phyloP scores from a whole-genome alignment of 2,113 vertebrate species.

The Zootoca vivipara region DNA sequence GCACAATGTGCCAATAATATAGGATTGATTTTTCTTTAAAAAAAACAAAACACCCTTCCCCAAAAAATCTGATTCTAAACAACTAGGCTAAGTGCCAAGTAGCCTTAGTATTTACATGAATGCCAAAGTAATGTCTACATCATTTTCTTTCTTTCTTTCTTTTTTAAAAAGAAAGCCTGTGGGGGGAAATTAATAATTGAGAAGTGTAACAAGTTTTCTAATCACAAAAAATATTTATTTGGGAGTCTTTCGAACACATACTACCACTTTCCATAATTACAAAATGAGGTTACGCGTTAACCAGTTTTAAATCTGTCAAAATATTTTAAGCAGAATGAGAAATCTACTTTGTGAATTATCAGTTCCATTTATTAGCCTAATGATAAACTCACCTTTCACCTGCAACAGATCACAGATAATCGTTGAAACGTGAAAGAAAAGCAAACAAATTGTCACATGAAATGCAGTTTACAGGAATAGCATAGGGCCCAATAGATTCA shows the following conservation, averaged over 20 bases:
- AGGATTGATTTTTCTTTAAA: neutral
- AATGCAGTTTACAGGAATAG: slow-evolving; percentile 77
- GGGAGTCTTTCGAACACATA: slow-evolving; percentile 54
- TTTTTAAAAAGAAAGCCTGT: slow-evolving; percentile 71
- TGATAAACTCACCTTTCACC: slow-evolving; percentile 79
- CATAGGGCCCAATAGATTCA: slow-evolving; percentile 67
- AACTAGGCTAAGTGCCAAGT: slow-evolving; percentile 70
- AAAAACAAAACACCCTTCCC: neutral
- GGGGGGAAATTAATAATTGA: slow-evolving; percentile 67
- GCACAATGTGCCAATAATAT: neutral
- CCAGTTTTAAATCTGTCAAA: slow-evolving; percentile 78
- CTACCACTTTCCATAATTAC: slow-evolving; percentile 72
- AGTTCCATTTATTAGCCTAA: slow-evolving; percentile 71
- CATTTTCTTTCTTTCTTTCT: slow-evolving; percentile 73
- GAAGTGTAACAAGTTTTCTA: slow-evolving; percentile 72
- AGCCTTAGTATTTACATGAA: slow-evolving; percentile 73
- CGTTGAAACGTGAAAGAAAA: slow-evolving; percentile 75
- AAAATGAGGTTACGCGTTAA: slow-evolving; percentile 76
- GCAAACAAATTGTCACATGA: slow-evolving; percentile 82
- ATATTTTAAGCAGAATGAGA: slow-evolving; percentile 76
- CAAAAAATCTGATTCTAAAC: slow-evolving; percentile 51
- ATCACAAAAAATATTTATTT: slow-evolving; percentile 80
- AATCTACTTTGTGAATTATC: slow-evolving; percentile 73
- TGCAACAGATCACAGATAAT: slow-evolving; percentile 75
- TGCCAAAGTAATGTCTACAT: slow-evolving; percentile 76